Conservation (phyloP, 2,888 invertebrate species). For the Acrocyrtus sp. region DNA sequence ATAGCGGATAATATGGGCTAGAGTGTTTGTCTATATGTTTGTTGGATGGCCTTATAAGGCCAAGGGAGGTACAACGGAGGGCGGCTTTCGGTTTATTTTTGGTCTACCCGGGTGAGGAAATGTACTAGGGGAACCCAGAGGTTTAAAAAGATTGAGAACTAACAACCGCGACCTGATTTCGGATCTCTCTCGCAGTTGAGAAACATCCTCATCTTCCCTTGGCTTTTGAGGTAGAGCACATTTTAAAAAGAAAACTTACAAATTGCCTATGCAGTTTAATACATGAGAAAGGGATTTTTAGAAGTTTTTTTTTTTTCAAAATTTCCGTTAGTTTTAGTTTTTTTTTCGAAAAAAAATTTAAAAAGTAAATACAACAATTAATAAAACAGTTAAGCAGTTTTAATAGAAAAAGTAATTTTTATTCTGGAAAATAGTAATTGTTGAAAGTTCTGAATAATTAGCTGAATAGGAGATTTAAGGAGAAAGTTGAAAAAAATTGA, state of each 20-base stretch:
- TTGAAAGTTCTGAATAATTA: too few relatives aligned
- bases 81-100: constrained; percentile 62
- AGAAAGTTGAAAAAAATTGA: too few relatives aligned
- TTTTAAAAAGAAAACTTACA: too few relatives aligned
- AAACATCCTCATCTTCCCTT: constrained; percentile 61
- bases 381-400: too few relatives aligned
- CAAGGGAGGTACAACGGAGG: constrained; percentile 62
- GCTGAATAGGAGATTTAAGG: too few relatives aligned
- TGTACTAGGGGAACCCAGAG: constrained; percentile 55
- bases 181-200: constrained; percentile 61
- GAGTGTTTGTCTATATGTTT: constrained; percentile 54
- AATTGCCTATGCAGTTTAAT: too few relatives aligned
- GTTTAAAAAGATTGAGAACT: constrained; percentile 58
- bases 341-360: not conserved
- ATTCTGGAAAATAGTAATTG: too few relatives aligned
- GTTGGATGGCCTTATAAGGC: constrained; percentile 63
- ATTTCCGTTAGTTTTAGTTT: not conserved
- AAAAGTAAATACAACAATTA: too few relatives aligned
- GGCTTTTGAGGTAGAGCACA: constrained; percentile 62
- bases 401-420: too few relatives aligned
- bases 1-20: constrained; percentile 3
- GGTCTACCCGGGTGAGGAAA: constrained; percentile 62
- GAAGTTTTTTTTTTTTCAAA: not conserved
- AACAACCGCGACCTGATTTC: constrained; percentile 62
- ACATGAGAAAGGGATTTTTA: not conserved